Evolutionary conservation across 2,888 invertebrate genomes (phyloP).

Genomic region (Netelia inedita): DNA sequence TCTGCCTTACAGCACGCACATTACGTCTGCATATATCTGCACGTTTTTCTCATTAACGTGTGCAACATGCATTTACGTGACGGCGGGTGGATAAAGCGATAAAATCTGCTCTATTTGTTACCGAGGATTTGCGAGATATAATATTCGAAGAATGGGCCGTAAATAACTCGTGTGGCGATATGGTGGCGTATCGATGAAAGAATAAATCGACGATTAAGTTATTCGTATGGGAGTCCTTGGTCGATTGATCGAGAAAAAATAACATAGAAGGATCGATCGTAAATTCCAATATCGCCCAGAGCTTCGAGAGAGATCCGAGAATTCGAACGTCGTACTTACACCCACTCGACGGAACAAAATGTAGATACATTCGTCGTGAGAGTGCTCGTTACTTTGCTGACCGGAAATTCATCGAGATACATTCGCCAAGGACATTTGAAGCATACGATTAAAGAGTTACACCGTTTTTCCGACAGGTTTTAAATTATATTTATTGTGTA

Average conservation of each 20-base stretch:
- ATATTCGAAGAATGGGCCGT: constrained; percentile 13
- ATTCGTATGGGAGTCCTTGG: constrained; percentile 21
- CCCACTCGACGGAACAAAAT: constrained; percentile 19
- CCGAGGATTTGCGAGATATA: constrained; percentile 7
- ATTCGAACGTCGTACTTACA: constrained; percentile 69
- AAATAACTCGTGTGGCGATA: not conserved
- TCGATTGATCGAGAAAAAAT: constrained; percentile 3
- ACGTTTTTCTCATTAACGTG: constrained; percentile 45
- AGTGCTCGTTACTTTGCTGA: constrained; percentile 60
- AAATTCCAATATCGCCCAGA: constrained; percentile 17
- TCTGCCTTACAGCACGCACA: constrained; percentile 45
- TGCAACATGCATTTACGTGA: constrained; percentile 38
- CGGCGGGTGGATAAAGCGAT: constrained; percentile 38
- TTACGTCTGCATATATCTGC: constrained; percentile 19
- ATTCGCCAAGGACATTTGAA: constrained; percentile 30
- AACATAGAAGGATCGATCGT: constrained; percentile 27
- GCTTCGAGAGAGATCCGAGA: constrained; percentile 57
- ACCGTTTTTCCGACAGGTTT: no score
- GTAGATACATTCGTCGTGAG: constrained; percentile 29
- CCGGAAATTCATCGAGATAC: constrained; percentile 57
- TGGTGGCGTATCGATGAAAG: not conserved
- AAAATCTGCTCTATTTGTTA: constrained; percentile 49
- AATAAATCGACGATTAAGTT: not conserved
- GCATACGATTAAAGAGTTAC: no score
- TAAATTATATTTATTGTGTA: not conserved